These are phyloP conservation scores for Lepidonotus clava DNA, from an alignment of 2,888 invertebrate genomes.

Conservation along the genomic window DNA sequence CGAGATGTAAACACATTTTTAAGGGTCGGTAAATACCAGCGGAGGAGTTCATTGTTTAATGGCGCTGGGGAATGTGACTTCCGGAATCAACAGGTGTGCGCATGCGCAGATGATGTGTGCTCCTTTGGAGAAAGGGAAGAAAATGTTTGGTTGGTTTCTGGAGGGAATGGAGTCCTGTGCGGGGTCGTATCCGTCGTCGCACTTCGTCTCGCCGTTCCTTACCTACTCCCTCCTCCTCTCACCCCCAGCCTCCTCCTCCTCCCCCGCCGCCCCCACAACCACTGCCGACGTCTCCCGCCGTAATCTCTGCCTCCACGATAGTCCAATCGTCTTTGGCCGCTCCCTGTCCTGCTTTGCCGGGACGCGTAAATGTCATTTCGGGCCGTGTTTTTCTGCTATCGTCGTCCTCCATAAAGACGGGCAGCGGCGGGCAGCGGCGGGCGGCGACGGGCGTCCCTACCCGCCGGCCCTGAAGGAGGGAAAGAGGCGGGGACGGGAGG, in stretches of 20 bases:
- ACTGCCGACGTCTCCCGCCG: background rate
- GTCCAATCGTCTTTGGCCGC: background rate
- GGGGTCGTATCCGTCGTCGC: background rate
- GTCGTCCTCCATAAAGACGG: background rate
- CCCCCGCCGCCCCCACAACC: background rate
- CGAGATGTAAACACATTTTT: background rate
- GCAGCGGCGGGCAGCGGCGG: no score
- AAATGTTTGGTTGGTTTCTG: no score
- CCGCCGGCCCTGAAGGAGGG: no score
- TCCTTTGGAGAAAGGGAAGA: no score
- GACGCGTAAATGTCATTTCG: background rate
- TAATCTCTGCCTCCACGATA: background rate
- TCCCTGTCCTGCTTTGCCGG: background rate
- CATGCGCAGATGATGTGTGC: slow-evolving; percentile 1
- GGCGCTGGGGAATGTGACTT: background rate
- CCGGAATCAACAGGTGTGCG: no score
- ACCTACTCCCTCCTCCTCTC: background rate
- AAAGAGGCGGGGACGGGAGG: no score
- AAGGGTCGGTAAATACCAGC: background rate
- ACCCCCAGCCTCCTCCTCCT: background rate
- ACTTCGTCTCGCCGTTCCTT: background rate
- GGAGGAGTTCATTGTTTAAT: background rate
- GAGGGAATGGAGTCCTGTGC: no score
- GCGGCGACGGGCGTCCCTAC: no score
- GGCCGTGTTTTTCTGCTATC: background rate